Percentiles rank a stretch among this genome's conserved stretches.
Evolutionary conservation across 2,113 vertebrate species (phyloP).

Genomic region (Microcebus tavaratra): DNA sequence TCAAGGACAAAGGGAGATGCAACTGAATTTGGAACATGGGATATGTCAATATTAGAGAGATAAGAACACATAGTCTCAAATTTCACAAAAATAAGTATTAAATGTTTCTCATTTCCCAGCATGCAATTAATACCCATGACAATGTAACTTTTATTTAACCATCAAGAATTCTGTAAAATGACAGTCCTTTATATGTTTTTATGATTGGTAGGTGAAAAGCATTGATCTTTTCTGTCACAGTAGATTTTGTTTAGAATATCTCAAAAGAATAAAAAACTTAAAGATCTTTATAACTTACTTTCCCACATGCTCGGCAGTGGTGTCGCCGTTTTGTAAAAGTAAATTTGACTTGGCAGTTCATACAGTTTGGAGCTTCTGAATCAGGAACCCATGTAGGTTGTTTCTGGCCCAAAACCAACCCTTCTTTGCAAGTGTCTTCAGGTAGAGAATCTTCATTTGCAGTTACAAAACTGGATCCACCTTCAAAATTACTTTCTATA

Average conservation of each 20-base stretch:
- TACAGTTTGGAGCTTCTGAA: constrained; percentile 95
- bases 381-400: constrained; percentile 97
- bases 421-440: constrained; percentile 76
- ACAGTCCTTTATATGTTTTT: not conserved
- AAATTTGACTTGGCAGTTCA: constrained; percentile 94
- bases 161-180: not conserved
- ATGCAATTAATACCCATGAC: not conserved
- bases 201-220: not conserved
- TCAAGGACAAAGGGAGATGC: not conserved
- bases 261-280: constrained; percentile 13
- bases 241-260: constrained; percentile 22
- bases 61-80: not conserved
- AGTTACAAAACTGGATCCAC: constrained; percentile 79
- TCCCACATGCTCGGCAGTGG: constrained; percentile 97
- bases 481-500: constrained; percentile 82
- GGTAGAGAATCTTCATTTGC: constrained; percentile 54
- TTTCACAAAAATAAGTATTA: constrained; percentile 22
- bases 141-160: not conserved
- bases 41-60: not conserved
- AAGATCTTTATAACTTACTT: constrained; percentile 85
- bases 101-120: not conserved
- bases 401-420: constrained; percentile 84
- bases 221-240: not conserved
- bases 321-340: constrained; percentile 96
- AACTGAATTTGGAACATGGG: not conserved